Evolutionary conservation across 2,797 vertebrate species (phyloP), one percentile per base, ranked within the genome.

Genomic region (Petrocephalus sullivani): DNA sequence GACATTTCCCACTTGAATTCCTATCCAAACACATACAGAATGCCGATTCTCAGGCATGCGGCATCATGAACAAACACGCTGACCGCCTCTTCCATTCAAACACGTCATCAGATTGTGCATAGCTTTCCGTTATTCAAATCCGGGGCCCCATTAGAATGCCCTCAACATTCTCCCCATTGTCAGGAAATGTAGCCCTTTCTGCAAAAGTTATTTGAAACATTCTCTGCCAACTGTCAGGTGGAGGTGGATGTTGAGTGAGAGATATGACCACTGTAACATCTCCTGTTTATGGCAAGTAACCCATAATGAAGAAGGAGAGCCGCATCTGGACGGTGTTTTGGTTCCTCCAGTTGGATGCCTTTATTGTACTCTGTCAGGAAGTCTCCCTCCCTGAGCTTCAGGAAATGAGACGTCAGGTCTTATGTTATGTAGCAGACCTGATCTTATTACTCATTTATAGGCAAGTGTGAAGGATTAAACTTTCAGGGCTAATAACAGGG

Each of bases 381-480:
- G 23, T 86, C 19, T 86, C 56, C 54, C 56, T 86, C 33, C 16
- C 85, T 10, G 33, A 4, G 28, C 54, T 37, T 33, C 85, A n/a
- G 85, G 85, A 86, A 86, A 37, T 37, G 54, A 58, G 23, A 86
- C 28, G 85, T 86, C 33, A 58, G 57, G 56, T 37, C 53, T 61
- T 60, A 5, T 37, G 53, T 19, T 58, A 60, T 46, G 54, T 60
- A 86, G 14, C 6, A 58, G 56, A 37, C 54, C 56, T 37, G 28
- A 41, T 41, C 54, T 85, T 85, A 85, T 85, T 85, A 85, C 83
- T 85, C 83, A 85, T 85, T 85, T 85, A 60, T 58, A 33, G 85
- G 56, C 23, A n/a, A 86, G 33, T 41, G 85, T 58, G 54, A 86
- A 41, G 85, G 54, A 86, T 86, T 56, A 60, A 58, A 86, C 85